Conservation (phyloP, 2,797 vertebrate species). For the Lagorchestes hirsutus region DNA sequence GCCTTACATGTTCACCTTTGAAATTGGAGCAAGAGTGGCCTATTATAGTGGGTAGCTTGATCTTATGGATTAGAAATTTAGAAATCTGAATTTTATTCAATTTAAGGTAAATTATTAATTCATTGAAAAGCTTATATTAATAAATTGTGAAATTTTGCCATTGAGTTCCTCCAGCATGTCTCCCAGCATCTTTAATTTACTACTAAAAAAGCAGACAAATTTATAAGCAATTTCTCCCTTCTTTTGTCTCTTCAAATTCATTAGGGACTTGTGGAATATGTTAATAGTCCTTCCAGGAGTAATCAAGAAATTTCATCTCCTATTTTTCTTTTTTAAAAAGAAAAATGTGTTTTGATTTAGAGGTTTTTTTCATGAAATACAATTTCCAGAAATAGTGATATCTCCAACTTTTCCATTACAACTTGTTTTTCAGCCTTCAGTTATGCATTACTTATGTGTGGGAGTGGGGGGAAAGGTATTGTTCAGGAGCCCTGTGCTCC, state of each 20-base stretch:
- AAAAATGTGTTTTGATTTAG: slow-evolving; percentile 7
- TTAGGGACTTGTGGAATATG: neutral
- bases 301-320: slow-evolving; percentile 6
- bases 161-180: neutral
- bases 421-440: neutral
- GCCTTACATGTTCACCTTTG: neutral
- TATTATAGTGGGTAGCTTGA: neutral
- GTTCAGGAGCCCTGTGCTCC: neutral
- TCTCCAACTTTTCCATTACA: neutral
- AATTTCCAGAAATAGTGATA: neutral
- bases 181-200: slow-evolving; percentile 5
- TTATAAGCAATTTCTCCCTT: slow-evolving; percentile 28
- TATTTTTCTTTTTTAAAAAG: neutral
- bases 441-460: neutral
- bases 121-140: neutral
- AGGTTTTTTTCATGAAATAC: neutral
- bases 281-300: slow-evolving; percentile 17
- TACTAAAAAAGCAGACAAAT: slow-evolving; percentile 23
- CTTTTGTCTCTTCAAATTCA: slow-evolving; percentile 25
- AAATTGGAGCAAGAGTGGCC: neutral
- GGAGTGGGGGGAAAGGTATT: neutral
- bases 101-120: neutral
- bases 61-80: neutral
- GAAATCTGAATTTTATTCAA: neutral
- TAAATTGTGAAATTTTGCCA: slow-evolving; percentile 8